These are phyloP conservation scores for Sphinx pinastri DNA, from an alignment of 2,888 invertebrate species.

Conservation along the genomic window DNA sequence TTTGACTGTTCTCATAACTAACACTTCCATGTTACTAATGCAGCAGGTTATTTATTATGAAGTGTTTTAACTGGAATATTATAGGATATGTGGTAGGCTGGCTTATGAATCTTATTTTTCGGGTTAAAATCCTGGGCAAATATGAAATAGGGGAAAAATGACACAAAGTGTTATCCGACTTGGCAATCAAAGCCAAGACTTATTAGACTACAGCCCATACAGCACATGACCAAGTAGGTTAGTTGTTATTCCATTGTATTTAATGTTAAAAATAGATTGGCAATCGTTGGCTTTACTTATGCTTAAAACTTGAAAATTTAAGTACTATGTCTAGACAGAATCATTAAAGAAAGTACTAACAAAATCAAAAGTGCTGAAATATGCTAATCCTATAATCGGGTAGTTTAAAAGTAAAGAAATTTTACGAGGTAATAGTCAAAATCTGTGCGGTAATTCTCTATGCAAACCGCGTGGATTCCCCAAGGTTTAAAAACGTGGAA, in stretches of 20 bases:
- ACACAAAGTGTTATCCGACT: too few relatives aligned
- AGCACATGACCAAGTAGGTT: too few relatives aligned
- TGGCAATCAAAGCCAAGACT: too few relatives aligned
- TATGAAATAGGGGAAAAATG: too few relatives aligned
- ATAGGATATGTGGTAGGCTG: too few relatives aligned
- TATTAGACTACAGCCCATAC: too few relatives aligned
- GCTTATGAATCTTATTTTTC: too few relatives aligned
- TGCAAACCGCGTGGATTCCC: background rate
- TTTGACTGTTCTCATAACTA: constrained; percentile 15
- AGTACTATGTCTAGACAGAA: background rate
- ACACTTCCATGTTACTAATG: background rate
- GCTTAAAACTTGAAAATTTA: background rate
- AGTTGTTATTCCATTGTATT: too few relatives aligned
- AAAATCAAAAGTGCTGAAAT: background rate
- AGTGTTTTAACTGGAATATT: too few relatives aligned
- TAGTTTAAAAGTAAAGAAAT: background rate
- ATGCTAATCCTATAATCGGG: background rate
- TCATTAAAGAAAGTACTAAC: background rate
- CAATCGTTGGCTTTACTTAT: background rate
- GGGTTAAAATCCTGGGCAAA: too few relatives aligned
- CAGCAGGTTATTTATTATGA: too few relatives aligned
- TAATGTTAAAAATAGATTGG: background rate
- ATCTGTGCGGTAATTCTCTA: background rate
- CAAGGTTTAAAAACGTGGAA: too few relatives aligned
- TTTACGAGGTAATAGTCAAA: background rate